A percentile compares a stretch with the other conserved stretches of the same genome.
phyloP scores from a whole-genome alignment of 2,797 vertebrate species.

The Parauchenoglanis punctatus region DNA sequence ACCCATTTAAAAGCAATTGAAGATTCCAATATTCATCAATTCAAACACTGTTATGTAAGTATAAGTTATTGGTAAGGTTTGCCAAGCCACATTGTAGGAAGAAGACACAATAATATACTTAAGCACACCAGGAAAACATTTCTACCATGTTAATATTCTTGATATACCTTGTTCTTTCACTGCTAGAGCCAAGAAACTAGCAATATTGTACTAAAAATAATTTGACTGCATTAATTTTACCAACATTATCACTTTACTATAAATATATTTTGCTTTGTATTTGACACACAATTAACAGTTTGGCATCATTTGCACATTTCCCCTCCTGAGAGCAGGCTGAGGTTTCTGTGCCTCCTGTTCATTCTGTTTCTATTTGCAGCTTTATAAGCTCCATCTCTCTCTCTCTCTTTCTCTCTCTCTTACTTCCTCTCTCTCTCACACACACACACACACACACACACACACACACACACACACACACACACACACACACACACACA shows the following conservation, averaged over 20 bases:
- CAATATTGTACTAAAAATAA: not conserved
- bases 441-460: conserved; percentile 3
- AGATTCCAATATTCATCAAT: too few species aligned
- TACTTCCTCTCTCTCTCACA: not conserved
- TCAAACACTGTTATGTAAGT: too few species aligned
- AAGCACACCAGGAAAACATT: too few species aligned
- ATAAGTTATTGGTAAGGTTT: too few species aligned
- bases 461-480: not conserved
- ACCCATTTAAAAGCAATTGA: too few species aligned
- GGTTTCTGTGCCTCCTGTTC: not conserved
- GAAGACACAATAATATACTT: too few species aligned
- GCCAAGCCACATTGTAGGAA: too few species aligned
- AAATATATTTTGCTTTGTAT: not conserved
- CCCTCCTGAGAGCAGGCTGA: not conserved
- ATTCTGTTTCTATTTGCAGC: not conserved
- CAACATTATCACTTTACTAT: not conserved
- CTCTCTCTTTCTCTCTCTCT: not conserved
- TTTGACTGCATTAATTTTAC: not conserved
- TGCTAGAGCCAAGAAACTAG: not conserved
- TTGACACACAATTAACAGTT: conserved; percentile 11
- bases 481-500: not conserved
- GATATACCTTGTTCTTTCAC: not conserved
- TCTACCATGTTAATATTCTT: too few species aligned
- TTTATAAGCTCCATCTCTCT: not conserved
- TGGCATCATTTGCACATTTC: conserved; percentile 12